Evolutionary conservation across 2,888 invertebrate species (phyloP).

Genomic region (Drosophila affinis): DNA sequence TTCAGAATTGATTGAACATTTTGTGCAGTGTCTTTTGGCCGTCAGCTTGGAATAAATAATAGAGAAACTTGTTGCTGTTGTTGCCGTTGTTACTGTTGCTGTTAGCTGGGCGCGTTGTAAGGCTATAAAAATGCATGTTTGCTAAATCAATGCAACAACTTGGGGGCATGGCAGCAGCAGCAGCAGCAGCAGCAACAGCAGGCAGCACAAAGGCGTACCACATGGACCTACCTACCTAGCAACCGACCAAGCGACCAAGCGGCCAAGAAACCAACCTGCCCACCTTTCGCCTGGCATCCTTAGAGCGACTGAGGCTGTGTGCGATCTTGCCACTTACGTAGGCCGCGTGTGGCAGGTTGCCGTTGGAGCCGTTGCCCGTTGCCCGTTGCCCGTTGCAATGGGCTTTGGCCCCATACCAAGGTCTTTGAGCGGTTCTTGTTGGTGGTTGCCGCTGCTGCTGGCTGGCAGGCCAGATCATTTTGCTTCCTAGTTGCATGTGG

Average conservation of each 20-base stretch:
- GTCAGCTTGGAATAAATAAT: constrained; percentile 75
- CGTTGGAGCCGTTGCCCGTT: constrained; percentile 50
- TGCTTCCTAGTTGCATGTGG: constrained; percentile 78
- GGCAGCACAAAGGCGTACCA: constrained; percentile 61
- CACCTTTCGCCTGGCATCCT: constrained; percentile 77
- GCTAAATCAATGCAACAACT: constrained; percentile 81
- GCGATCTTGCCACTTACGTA: constrained; percentile 80
- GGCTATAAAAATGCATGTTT: constrained; percentile 80
- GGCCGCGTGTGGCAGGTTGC: constrained; percentile 79
- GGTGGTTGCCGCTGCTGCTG: constrained; percentile 42
- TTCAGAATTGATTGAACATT: not conserved
- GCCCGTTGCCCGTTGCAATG: constrained; percentile 49
- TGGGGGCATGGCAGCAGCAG: constrained; percentile 69
- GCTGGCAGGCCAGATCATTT: constrained; percentile 76
- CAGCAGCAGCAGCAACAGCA: constrained; percentile 4
- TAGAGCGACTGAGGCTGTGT: constrained; percentile 68
- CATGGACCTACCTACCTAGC: constrained; percentile 55
- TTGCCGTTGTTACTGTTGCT: constrained; percentile 13
- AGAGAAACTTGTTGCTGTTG: constrained; percentile 75
- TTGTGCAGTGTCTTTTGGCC: constrained; percentile 44
- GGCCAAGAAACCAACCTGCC: constrained; percentile 49
- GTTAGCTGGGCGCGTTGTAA: constrained; percentile 73
- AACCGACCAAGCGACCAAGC: not conserved
- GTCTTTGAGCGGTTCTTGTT: constrained; percentile 61
- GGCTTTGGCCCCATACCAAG: constrained; percentile 67